Conservation (phyloP, 2,888 invertebrate species). For the Drosophila merina region DNA sequence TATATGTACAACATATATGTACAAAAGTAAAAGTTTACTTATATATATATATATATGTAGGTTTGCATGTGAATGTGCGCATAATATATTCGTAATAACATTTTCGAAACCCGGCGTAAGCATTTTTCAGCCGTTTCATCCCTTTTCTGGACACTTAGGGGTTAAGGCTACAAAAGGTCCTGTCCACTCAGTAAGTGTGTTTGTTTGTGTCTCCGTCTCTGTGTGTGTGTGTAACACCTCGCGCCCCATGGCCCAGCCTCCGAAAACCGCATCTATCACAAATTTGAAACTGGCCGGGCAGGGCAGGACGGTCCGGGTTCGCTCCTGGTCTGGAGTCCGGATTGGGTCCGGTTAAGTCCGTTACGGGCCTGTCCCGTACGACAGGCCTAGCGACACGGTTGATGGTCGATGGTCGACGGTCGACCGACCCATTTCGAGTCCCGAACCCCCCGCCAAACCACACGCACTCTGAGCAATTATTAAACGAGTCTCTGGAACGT, state of each 20-base stretch:
- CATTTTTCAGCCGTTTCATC: conserved; percentile 77
- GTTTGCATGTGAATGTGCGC: conserved; percentile 46
- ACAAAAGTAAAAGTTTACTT: conserved; percentile 36
- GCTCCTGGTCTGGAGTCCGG: conserved; percentile 29
- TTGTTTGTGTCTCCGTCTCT: conserved; percentile 22
- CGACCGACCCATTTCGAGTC: conserved; percentile 46
- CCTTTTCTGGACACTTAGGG: conserved; percentile 76
- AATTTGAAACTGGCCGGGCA: conserved; percentile 57
- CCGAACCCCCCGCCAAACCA: conserved; percentile 63
- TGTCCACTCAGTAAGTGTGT: conserved; percentile 38
- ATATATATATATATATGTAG: conserved; percentile 15
- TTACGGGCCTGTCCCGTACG: conserved; percentile 52
- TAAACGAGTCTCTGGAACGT: conserved; percentile 76
- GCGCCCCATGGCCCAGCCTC: conserved; percentile 70
- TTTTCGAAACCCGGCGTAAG: conserved; percentile 73
- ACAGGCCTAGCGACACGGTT: conserved; percentile 77
- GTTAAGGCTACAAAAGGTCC: conserved; percentile 54
- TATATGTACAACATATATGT: conserved; percentile 16
- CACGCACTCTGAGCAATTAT: conserved; percentile 77
- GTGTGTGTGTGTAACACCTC: conserved; percentile 65
- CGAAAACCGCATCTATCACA: conserved; percentile 78
- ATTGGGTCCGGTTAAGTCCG: conserved; percentile 32
- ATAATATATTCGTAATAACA: conserved; percentile 79
- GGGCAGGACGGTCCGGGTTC: conserved; percentile 38
- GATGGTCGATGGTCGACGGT: conserved; percentile 57